phyloP scores from a whole-genome alignment of 2,797 vertebrate species.

The Liasis olivaceus region DNA sequence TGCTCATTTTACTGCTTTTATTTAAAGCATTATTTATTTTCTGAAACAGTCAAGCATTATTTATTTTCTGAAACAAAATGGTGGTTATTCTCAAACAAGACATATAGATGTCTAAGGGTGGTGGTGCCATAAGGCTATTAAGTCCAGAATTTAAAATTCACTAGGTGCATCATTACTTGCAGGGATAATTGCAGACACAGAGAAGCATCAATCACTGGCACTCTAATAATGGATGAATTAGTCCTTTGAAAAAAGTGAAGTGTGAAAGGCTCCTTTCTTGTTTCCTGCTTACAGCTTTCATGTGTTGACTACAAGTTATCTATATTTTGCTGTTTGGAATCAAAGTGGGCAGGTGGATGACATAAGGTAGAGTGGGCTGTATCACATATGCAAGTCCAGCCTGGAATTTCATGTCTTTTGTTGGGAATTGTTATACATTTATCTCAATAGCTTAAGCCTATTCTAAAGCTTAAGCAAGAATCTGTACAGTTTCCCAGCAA shows the following conservation, averaged over 20 bases:
- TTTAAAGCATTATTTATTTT: no score
- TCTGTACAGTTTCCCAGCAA: background rate
- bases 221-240: background rate
- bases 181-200: background rate
- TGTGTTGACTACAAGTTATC: background rate
- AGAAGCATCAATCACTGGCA: background rate
- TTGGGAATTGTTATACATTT: background rate
- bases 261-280: background rate
- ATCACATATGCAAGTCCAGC: background rate
- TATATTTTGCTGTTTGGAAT: background rate
- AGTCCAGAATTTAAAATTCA: background rate
- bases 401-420: background rate
- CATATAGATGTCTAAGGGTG: background rate
- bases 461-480: background rate
- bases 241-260: no score
- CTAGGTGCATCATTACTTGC: background rate
- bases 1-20: no score
- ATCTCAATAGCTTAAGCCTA: background rate
- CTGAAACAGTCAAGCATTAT: no score
- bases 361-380: background rate
- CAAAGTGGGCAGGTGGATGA: background rate
- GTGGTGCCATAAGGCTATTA: background rate
- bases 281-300: background rate
- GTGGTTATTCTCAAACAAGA: background rate
- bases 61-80: no score